These are phyloP conservation scores for Phenganax marumi DNA, from an alignment of 92 coral and sea anemone genomes.

Conservation along the genomic window DNA sequence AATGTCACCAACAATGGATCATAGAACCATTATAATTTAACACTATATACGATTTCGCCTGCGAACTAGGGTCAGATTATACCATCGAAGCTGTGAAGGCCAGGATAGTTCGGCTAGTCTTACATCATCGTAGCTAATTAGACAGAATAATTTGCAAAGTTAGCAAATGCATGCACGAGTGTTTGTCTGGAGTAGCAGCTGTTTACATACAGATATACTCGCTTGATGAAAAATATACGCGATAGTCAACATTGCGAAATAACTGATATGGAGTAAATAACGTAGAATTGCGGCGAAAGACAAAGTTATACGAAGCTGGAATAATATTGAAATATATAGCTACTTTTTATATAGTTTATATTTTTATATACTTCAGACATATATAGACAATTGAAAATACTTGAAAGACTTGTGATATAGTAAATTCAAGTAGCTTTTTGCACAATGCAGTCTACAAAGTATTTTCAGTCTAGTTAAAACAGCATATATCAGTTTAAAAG, in stretches of 20 bases:
- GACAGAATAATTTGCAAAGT: slow-evolving; percentile 13
- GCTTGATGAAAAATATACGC: slow-evolving; percentile 14
- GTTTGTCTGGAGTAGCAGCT: slow-evolving; percentile 4
- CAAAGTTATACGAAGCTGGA: neutral
- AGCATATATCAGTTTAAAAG: too few species aligned
- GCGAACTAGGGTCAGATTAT: too few species aligned
- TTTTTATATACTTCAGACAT: too few species aligned
- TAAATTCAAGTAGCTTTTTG: too few species aligned
- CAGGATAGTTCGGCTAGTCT: neutral
- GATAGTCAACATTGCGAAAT: slow-evolving; percentile 6
- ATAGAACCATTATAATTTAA: too few species aligned
- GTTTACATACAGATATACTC: neutral
- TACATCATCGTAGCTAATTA: neutral
- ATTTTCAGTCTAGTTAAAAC: too few species aligned
- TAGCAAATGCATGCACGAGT: neutral
- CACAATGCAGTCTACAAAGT: too few species aligned
- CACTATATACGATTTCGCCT: too few species aligned
- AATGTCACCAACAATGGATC: too few species aligned
- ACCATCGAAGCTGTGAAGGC: neutral
- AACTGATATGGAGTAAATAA: neutral
- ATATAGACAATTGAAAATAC: too few species aligned
- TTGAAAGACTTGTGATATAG: too few species aligned
- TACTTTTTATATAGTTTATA: too few species aligned
- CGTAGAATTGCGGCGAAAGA: neutral
- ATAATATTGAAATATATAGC: neutral